A percentile compares a stretch with the other conserved stretches of the same genome.
Conservation (phyloP, 1,140 invertebrate genomes). For the Saxidomus purpurata region DNA sequence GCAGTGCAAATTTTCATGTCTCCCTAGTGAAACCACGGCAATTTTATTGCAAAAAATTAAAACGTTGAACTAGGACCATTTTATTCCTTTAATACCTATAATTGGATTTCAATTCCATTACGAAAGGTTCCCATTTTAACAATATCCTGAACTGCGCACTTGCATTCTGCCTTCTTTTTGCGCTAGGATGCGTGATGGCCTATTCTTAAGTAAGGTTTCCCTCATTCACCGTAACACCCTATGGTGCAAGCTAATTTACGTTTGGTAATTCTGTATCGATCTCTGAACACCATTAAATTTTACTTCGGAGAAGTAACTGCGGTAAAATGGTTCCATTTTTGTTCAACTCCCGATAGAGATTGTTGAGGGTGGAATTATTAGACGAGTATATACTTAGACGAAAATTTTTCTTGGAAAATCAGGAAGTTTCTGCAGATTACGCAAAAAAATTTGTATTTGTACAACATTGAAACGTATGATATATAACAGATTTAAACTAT, state of each 20-base stretch:
- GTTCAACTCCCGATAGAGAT: background rate
- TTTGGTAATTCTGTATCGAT: conserved; percentile 68
- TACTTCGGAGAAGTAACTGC: conserved; percentile 43
- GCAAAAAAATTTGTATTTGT: too few species aligned
- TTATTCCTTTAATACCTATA: conserved; percentile 60
- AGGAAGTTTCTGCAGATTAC: background rate
- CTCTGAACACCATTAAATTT: conserved; percentile 66
- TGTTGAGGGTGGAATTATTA: conserved; percentile 39
- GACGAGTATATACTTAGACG: conserved; percentile 11
- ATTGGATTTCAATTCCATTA: conserved; percentile 61
- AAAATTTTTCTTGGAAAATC: background rate
- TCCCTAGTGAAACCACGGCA: conserved; percentile 28
- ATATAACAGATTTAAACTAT: too few species aligned
- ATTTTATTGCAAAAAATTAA: conserved; percentile 47
- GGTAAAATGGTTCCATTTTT: conserved; percentile 36
- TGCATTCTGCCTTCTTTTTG: conserved; percentile 7
- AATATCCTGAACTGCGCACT: conserved; percentile 44
- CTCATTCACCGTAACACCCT: conserved; percentile 48
- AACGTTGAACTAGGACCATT: conserved; percentile 35
- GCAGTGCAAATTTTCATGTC: conserved; percentile 42
- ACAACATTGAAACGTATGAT: too few species aligned
- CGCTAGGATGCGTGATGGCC: conserved; percentile 20
- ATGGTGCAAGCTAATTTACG: conserved; percentile 62
- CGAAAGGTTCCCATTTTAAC: conserved; percentile 40
- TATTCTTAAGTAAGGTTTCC: conserved; percentile 36